Evolutionary conservation across 2,797 vertebrate genomes (phyloP).

Genomic region (Eulemur albifrons): DNA sequence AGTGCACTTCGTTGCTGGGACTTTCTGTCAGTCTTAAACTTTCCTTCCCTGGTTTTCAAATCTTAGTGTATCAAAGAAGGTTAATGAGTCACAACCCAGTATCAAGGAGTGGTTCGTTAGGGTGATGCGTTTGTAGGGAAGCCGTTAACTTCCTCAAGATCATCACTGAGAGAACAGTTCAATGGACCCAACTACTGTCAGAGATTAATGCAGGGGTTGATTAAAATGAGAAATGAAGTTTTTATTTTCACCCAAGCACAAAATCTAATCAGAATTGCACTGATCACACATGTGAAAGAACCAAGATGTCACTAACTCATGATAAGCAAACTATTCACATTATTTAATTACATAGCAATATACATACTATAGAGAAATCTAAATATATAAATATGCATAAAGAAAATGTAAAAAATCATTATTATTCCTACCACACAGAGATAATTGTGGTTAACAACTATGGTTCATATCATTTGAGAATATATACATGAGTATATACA

Average conservation of each 20-base stretch:
- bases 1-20: constrained; percentile 70
- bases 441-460: background rate
- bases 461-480: background rate
- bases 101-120: constrained; percentile 33
- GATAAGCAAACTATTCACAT: constrained; percentile 11
- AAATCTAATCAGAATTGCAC: constrained; percentile 57
- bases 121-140: constrained; percentile 24
- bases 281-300: constrained; percentile 34
- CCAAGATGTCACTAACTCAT: background rate
- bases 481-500: background rate
- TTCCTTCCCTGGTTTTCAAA: constrained; percentile 54
- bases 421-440: background rate
- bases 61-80: constrained; percentile 40
- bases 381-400: background rate
- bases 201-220: constrained; percentile 13
- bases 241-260: constrained; percentile 59
- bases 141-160: background rate
- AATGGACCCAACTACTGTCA: background rate
- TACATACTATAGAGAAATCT: background rate
- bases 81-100: constrained; percentile 66
- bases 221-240: constrained; percentile 58
- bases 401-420: background rate
- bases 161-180: background rate
- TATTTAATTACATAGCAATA: constrained; percentile 44
- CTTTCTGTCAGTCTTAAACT: constrained; percentile 45